Evolutionary conservation across 2,113 vertebrate genomes (phyloP).

Genomic region (Australoheros scitulus): DNA sequence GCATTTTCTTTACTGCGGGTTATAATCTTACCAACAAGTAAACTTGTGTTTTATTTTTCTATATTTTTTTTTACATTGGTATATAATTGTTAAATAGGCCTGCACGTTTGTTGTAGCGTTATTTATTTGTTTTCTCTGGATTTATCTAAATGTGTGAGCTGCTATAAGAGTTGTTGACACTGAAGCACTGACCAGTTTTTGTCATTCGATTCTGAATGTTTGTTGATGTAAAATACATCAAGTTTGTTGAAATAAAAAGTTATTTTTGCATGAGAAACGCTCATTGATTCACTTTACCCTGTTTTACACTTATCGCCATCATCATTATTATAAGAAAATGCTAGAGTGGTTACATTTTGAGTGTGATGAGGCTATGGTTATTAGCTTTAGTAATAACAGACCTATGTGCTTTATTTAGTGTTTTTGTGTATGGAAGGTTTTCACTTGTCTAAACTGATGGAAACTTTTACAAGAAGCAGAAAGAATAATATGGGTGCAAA

Average conservation of each 20-base stretch:
- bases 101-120: conserved; percentile 4
- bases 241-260: conserved; percentile 65
- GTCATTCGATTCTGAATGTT: conserved; percentile 45
- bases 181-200: conserved; percentile 45
- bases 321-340: background rate
- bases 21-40: background rate
- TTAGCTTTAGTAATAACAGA: background rate
- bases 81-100: background rate
- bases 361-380: background rate
- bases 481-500: too few relatives aligned
- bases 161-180: conserved; percentile 30
- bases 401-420: background rate
- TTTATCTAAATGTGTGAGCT: conserved; percentile 7
- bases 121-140: conserved; percentile 48
- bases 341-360: background rate
- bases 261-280: conserved; percentile 60
- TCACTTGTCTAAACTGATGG: background rate
- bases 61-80: background rate
- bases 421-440: background rate
- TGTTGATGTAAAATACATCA: conserved; percentile 36
- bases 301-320: background rate
- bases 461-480: background rate
- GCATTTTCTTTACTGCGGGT: background rate
- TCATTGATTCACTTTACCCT: background rate
- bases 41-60: background rate